Conservation (phyloP, 2,797 vertebrate genomes). For the Streptopelia turtur region DNA sequence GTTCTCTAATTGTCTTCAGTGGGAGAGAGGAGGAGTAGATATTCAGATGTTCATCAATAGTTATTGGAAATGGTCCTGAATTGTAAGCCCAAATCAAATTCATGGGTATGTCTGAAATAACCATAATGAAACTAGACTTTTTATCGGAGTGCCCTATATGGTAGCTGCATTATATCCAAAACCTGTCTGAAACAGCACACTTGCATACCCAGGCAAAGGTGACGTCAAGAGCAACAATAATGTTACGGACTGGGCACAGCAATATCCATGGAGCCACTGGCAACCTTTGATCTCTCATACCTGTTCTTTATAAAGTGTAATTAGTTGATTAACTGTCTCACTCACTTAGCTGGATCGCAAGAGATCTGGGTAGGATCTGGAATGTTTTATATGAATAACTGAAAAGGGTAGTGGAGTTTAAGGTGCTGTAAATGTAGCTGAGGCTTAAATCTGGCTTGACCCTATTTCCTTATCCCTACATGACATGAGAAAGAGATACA, state of each 20-base stretch:
- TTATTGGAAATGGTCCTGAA: background rate
- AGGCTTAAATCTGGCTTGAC: background rate
- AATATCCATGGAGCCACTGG: background rate
- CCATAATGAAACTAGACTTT: background rate
- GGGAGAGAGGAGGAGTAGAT: background rate
- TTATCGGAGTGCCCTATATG: background rate
- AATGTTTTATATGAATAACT: background rate
- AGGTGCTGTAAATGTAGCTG: background rate
- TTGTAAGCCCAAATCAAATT: background rate
- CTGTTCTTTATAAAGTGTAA: background rate
- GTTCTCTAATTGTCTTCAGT: background rate
- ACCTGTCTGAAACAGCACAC: background rate
- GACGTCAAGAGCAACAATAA: background rate
- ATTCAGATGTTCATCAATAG: background rate
- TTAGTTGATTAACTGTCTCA: background rate
- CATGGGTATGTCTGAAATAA: background rate
- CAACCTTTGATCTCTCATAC: background rate
- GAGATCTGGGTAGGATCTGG: background rate
- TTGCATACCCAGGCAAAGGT: background rate
- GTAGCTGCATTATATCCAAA: background rate
- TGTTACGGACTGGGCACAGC: background rate
- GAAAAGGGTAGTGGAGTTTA: background rate
- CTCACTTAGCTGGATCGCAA: background rate
- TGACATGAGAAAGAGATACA: background rate
- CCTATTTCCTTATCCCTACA: background rate